Conservation (phyloP, 2,888 invertebrate genomes). For the Rhogogaster chlorosoma region DNA sequence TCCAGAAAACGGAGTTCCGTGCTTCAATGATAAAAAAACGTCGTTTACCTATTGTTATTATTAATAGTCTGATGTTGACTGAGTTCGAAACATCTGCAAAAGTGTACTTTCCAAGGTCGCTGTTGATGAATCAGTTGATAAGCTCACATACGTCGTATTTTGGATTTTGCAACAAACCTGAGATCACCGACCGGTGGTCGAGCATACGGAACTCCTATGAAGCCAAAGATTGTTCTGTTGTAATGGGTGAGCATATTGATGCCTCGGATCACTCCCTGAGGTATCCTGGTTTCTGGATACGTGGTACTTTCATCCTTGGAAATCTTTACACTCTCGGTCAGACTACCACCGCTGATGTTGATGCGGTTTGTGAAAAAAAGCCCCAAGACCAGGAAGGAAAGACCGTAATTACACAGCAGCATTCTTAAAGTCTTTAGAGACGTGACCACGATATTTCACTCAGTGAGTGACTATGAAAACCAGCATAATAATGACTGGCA, state of each 20-base stretch:
- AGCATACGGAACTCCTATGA: conserved; percentile 18
- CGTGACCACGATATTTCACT: not conserved
- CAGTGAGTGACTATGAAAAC: not conserved
- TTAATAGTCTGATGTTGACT: too few relatives aligned
- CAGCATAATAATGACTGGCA: not conserved
- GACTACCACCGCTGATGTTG: too few relatives aligned
- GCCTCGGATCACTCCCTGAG: not conserved
- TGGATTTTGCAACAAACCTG: conserved; percentile 3
- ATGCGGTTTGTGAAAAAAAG: not conserved
- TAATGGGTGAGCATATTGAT: not conserved
- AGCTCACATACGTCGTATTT: not conserved
- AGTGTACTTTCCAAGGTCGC: too few relatives aligned
- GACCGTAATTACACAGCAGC: not conserved
- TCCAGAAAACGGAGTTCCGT: too few relatives aligned
- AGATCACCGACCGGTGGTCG: conserved; percentile 5
- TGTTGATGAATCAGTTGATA: not conserved
- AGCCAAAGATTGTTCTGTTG: not conserved
- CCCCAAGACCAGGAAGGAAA: not conserved
- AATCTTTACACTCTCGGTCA: not conserved
- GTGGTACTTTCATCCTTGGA: not conserved
- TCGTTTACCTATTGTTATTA: too few relatives aligned
- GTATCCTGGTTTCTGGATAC: conserved; percentile 16
- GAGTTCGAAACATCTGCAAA: too few relatives aligned
- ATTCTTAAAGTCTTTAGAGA: not conserved
- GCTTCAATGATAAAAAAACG: too few relatives aligned